Evolutionary conservation across 2,888 invertebrate genomes (phyloP), one percentile per base, ranked within the genome.

Genomic region (Pantelozetes paolii): DNA sequence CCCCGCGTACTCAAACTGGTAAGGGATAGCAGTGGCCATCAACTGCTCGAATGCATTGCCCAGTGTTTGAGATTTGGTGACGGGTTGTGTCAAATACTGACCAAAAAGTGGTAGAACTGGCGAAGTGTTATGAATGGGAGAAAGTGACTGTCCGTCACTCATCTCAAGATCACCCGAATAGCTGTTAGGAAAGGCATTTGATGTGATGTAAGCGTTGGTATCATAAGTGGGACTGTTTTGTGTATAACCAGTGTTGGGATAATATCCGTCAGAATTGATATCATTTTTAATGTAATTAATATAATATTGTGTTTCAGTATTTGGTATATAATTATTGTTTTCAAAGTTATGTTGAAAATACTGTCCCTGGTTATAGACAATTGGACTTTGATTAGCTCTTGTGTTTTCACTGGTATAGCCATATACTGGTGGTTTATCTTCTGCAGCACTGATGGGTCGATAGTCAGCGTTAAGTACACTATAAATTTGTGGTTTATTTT

Each of bases 91-190:
- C n/a, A 20, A 18, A 11, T 6, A 48, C 9, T n/a, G 48, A 48
- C 48, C 48, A 11, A 48, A 48, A 20, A 48, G 2, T 1, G 48
- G 48, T 9, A 48, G 5, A 48, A 48, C 20, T 9, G 48, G 48
- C n/a, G 48, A 48, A 2, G 48, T n/a, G n/a, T n/a, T n/a, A n/a
- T n/a, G n/a, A n/a, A n/a, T 45, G 5, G 45, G 8, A 2, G 8
- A 48, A 20, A n/a, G 48, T 20, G 5, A 20, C n/a, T n/a, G 20
- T n/a, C 57, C 57, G 28, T 57, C 57, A 28, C 57, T 57, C 1
- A 28, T 57, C 15, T 23, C 57, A 23, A 57, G 28, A 57, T 57
- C 57, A 28, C 57, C 57, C 8, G 57, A 28, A 57, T 57, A 57
- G 1, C 20, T 28, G 57, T 57, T 20, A n/a, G 48, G 20, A 48